phyloP scores from a whole-genome alignment of 2,888 invertebrate genomes.

The Nowickia ferox region DNA sequence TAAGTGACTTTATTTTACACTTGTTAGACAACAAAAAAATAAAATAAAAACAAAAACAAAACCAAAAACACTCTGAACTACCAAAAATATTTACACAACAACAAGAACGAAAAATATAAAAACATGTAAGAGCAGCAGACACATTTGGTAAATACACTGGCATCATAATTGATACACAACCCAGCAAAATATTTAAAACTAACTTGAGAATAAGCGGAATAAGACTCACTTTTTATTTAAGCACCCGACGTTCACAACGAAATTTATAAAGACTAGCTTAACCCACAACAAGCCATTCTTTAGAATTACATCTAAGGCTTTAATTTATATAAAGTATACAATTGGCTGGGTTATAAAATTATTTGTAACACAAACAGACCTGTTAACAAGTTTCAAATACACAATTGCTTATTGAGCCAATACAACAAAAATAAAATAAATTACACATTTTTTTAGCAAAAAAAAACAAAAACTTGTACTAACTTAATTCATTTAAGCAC shows the following conservation, averaged over 20 bases:
- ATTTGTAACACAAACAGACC: neutral
- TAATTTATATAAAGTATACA: neutral
- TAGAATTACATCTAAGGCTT: too few species aligned
- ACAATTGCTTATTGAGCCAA: neutral
- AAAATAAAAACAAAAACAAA: neutral
- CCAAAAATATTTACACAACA: constrained; percentile 20
- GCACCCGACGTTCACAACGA: too few species aligned
- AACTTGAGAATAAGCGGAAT: neutral
- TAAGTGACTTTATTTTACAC: constrained; percentile 68
- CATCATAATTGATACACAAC: constrained; percentile 15
- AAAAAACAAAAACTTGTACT: neutral
- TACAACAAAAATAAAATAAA: neutral
- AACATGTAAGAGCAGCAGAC: constrained; percentile 11
- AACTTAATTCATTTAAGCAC: neutral
- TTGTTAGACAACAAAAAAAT: constrained; percentile 49
- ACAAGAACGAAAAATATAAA: neutral
- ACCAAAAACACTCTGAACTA: constrained; percentile 26
- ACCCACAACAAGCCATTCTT: too few species aligned
- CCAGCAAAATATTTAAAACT: neutral
- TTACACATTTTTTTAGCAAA: neutral
- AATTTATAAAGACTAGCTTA: too few species aligned
- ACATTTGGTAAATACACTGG: constrained; percentile 13
- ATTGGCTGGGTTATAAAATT: constrained; percentile 15
- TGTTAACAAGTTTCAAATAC: constrained; percentile 11
- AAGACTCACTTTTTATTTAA: too few species aligned